Base-by-base conservation (phyloP, 2,888 invertebrate species). In the Idaea biselata region DNA sequence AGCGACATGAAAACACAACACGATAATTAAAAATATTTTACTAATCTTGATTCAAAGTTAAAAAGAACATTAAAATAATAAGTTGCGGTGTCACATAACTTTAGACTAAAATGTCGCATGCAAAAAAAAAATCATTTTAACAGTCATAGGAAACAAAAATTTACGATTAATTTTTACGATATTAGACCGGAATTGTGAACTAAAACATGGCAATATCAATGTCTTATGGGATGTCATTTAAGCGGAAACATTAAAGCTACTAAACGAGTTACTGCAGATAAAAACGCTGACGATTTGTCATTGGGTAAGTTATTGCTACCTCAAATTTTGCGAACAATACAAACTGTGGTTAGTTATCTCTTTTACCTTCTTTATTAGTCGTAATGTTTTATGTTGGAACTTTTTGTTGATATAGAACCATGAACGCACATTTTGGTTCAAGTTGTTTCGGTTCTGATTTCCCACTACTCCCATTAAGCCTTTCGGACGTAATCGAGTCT, bases 61-160 rank as follows among this genome's bases (percentile, higher is more conserved):
- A 73, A 77, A 81, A 80, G 76, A 78, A 78, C 68, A 68, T 72
- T 75, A 77, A 77, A 82, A 77, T 74, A 25, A 25, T 25, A 3
- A 73, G 78, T 73, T 71, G 76, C 72, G 73, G 77, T 80, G 81
- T 84, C 71, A 85, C 86, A 85, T 84, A 86, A 75, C 76, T 67
- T 72, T 82, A 83, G 74, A 80, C 82, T 82, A 84, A 86, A 84
- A 81, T 77, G 86, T 87, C 83, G 87, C 87, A 87, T 87, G 87
- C 80, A 72, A 66, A 76, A 78, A 75, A 77, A 80, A 3, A 5
- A 3, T 25, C 25, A 25, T 76, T 79, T 76, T 71, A 74, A 76
- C 70, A 73, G 74, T 75, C 71, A 74, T 71, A 74, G 74, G 77
- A 73, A 80, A 81, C 78, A 80, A 82, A 79, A 77, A 80, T 81